Evolutionary conservation across 2,888 invertebrate genomes (phyloP).

Genomic region (Eutolmus rufibarbis): DNA sequence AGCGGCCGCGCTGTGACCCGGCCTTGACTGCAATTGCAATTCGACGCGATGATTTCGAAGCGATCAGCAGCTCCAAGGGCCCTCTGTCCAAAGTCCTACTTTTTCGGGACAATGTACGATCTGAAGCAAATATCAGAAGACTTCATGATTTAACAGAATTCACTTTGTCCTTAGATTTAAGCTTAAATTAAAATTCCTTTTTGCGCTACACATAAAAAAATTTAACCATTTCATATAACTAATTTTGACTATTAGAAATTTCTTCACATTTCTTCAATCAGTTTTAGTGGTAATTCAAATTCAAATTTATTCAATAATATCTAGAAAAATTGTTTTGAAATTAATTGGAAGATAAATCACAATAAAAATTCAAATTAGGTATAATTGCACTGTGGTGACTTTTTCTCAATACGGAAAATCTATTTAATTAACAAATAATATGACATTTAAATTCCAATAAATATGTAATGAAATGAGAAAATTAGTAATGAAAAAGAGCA

Average conservation of each 20-base stretch:
- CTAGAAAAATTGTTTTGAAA: not conserved
- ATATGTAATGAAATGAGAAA: not conserved
- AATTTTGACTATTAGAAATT: no score
- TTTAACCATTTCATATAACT: no score
- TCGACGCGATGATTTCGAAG: not conserved
- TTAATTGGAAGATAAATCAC: not conserved
- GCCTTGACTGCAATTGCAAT: constrained; percentile 40
- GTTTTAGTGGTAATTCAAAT: not conserved
- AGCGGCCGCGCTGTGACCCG: not conserved
- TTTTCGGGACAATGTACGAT: not conserved
- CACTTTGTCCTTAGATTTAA: no score
- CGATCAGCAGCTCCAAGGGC: not conserved
- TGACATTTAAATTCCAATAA: not conserved
- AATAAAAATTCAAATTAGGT: not conserved
- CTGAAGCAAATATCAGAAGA: no score
- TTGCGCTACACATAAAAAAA: no score
- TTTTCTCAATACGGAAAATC: not conserved
- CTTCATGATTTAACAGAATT: no score
- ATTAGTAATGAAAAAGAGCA: not conserved
- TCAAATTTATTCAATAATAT: not conserved
- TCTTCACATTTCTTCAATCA: not conserved
- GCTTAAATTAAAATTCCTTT: no score
- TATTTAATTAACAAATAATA: not conserved
- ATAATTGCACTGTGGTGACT: not conserved
- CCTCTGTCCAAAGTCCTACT: not conserved